Evolutionary conservation across 2,113 vertebrate genomes (phyloP), one percentile per base, ranked within the genome.

Genomic region (Periophthalmodon schlosseri): DNA sequence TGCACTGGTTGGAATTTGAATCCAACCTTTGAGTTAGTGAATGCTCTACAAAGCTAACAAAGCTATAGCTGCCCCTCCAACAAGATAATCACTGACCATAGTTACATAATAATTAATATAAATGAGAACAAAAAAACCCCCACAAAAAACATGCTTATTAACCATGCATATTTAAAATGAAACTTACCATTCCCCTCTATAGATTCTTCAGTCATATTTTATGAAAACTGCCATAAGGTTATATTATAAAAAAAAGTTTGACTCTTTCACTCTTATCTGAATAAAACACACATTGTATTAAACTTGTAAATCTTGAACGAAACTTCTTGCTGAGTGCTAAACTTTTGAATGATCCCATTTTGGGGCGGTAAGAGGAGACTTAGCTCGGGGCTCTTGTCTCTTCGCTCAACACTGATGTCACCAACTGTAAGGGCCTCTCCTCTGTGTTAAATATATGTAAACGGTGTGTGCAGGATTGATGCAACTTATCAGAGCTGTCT

Each of bases 401-500:
- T 44, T 71, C 70, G 64, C 58, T 72, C 69, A 63, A 23, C 24
- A 2, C 16, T 28, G 44, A 49, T 8, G 69, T 28, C 72, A 69
- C 21, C 68, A 24, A 24, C 33, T 65, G 33, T 58, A 52, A 52
- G 3, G 1, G 12, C 52, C 60, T n/a, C 70, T 72, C 77, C 73
- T 77, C 70, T 68, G 39, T 47, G 68, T 82, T 75, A 49, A 68
- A 39, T 44, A 50, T 74, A 65, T 64, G 33, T 16, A 28, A 46
- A 71, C 49, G 61, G 73, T 67, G 57, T 63, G 16, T 23, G n/a
- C 7, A 64, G 65, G 77, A 77, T 50, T 76, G 70, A 86, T 81
- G 78, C 79, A 28, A 46, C 67, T 72, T 54, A 69, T 82, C 75
- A 64, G 0, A 1, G 47, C 63, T 69, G 76, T 80, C 81, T 78